Percentiles rank a stretch among this genome's conserved stretches.
Conservation (phyloP, 2,888 invertebrate species). For the Phania funesta region DNA sequence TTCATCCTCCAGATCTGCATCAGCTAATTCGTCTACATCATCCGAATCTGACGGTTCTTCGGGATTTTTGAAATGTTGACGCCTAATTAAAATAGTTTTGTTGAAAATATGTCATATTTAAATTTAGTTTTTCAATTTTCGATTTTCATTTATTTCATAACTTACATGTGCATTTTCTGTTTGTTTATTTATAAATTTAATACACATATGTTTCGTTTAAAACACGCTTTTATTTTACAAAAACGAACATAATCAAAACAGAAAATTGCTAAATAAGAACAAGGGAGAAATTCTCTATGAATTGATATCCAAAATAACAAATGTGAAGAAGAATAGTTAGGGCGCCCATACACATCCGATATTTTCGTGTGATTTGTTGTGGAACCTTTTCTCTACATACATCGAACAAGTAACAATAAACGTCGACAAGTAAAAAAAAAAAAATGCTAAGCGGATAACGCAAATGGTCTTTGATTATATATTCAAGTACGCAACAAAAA, state of each 20-base stretch:
- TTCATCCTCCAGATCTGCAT: constrained; percentile 67
- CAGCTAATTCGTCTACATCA: constrained; percentile 74
- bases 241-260: constrained; percentile 68
- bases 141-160: constrained; percentile 13
- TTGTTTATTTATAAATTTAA: constrained; percentile 41
- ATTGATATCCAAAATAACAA: too few species aligned
- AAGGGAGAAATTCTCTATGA: neutral
- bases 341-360: too few species aligned
- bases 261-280: constrained; percentile 62
- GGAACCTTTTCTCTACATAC: too few species aligned
- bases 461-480: too few species aligned
- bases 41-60: constrained; percentile 72
- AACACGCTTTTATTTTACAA: constrained; percentile 59
- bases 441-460: too few species aligned
- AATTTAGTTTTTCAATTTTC: neutral
- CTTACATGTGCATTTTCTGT: constrained; percentile 59
- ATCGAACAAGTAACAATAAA: too few species aligned
- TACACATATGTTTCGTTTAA: neutral
- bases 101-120: neutral
- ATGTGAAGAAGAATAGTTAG: too few species aligned
- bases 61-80: constrained; percentile 75
- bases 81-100: constrained; percentile 67
- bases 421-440: too few species aligned
- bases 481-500: too few species aligned
- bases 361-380: too few species aligned